Evolutionary conservation across 2,113 vertebrate genomes (phyloP), one percentile per base, ranked within the genome.

Genomic region (Callorhinus ursinus): DNA sequence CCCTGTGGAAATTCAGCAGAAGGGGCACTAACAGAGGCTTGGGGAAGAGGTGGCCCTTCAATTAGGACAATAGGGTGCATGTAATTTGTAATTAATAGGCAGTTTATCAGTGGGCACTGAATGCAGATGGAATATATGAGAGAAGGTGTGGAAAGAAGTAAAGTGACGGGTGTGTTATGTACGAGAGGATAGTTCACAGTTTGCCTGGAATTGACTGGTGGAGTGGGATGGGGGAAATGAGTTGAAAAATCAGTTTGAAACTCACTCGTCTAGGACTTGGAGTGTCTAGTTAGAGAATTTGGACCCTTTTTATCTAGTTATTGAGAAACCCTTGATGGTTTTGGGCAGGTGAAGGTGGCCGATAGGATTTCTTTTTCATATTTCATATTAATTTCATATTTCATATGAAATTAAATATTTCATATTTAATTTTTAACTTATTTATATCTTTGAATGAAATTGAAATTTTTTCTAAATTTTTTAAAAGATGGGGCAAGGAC

Each of bases 401-500:
- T n/a, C n/a, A n/a, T n/a, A n/a, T n/a, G n/a, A n/a, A n/a, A n/a
- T n/a, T n/a, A n/a, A n/a, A n/a, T n/a, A n/a, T n/a, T n/a, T n/a
- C n/a, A n/a, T n/a, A n/a, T 91, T 87, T 53, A 83, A 49, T 90
- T 88, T 90, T 42, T 88, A 69, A 69, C 67, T 11, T 85, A 79
- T 33, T 16, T 33, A 9, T 46, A 10, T 63, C 7, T 93, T 90
- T 83, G 39, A 76, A 53, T 88, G 16, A 71, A 94, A 71, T 79
- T 84, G n/a, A 59, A 95, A 57, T 72, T 63, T 1, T 65, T 81
- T 89, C 67, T 82, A 82, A 90, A 51, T 28, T 93, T 15, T 90
- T 97, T 81, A 59, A 91, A 96, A 94, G 26, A 46, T 77, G 39
- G 36, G 22, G 63, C 87, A 79, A 89, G 51, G 88, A 79, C 94